A percentile compares a stretch with the other conserved stretches of the same genome.
phyloP scores from a whole-genome alignment of 2,888 invertebrate genomes.

The Clostera curtula region DNA sequence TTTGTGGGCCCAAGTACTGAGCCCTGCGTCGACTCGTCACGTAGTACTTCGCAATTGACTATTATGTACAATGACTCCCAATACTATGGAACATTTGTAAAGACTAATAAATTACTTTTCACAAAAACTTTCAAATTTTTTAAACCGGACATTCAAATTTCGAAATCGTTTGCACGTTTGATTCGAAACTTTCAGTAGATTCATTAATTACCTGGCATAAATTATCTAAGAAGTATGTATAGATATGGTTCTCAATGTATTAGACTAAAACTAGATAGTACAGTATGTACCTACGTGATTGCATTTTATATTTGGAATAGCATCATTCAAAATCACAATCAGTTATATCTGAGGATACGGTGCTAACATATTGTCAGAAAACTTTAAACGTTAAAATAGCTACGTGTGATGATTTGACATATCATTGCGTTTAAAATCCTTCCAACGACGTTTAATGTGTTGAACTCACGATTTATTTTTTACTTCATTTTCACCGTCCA shows the following conservation, averaged over 20 bases:
- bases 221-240: no score
- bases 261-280: constrained; percentile 7
- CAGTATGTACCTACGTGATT: constrained; percentile 16
- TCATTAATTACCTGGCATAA: no score
- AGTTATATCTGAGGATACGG: no score
- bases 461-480: constrained; percentile 57
- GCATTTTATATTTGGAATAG: constrained; percentile 7
- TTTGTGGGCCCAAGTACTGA: constrained; percentile 44
- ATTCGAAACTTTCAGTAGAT: no score
- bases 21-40: constrained; percentile 41
- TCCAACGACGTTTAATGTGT: constrained; percentile 43
- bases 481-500: constrained; percentile 44
- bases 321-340: constrained; percentile 6
- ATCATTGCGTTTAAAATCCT: constrained; percentile 40
- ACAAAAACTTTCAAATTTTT: neutral
- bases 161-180: no score
- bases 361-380: no score
- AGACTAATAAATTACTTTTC: neutral
- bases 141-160: no score
- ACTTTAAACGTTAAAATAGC: no score
- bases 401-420: constrained; percentile 28
- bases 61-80: constrained; percentile 33
- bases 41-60: constrained; percentile 41
- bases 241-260: no score
- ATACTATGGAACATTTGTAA: constrained; percentile 17